These are phyloP conservation scores for Rhabdomys pumilio DNA, from an alignment of 2,797 vertebrate species.

Conservation along the genomic window DNA sequence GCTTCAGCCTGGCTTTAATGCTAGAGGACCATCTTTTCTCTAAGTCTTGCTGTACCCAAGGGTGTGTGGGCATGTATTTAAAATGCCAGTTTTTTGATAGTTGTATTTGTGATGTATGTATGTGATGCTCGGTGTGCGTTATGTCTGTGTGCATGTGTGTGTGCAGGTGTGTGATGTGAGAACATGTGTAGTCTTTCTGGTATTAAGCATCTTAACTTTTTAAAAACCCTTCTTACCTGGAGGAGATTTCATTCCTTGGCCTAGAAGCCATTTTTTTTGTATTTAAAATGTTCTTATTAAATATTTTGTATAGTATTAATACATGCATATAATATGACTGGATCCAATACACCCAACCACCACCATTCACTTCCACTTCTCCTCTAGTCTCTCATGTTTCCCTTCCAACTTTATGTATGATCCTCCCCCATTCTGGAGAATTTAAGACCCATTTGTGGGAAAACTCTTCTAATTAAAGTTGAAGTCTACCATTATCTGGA, in stretches of 20 bases:
- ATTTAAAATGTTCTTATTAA: not conserved
- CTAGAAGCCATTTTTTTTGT: not conserved
- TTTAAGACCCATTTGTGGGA: not conserved
- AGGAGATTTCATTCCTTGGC: not conserved
- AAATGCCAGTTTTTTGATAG: not conserved
- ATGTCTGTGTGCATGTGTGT: not conserved
- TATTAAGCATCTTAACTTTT: not conserved
- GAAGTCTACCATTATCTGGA: not conserved
- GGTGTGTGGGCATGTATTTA: not conserved
- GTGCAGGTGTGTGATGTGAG: not conserved
- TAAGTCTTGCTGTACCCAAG: not conserved
- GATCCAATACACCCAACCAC: not conserved
- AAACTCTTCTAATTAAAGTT: not conserved
- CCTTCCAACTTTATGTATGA: not conserved
- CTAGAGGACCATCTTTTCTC: too few relatives aligned
- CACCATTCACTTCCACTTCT: not conserved
- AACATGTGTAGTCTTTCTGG: not conserved
- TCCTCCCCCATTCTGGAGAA: not conserved
- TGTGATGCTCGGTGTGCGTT: not conserved
- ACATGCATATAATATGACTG: not conserved
- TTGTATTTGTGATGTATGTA: not conserved
- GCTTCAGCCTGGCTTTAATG: not conserved
- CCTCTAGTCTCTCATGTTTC: not conserved
- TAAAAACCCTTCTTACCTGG: not conserved
- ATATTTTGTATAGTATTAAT: slow-evolving; percentile 3